Conservation (phyloP, 2,888 invertebrate genomes). For the Tachystola acroxantha region DNA sequence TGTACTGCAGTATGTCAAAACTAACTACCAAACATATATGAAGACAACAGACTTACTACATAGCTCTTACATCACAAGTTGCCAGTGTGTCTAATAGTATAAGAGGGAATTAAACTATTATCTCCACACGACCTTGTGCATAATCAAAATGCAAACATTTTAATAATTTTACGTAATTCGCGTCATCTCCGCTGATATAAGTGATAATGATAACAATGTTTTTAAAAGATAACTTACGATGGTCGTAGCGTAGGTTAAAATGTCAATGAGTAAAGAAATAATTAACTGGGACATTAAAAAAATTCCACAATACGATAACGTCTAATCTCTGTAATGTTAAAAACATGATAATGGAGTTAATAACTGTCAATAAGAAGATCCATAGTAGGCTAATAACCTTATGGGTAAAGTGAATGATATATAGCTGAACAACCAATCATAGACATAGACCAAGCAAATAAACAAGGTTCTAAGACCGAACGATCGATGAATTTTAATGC, state of each 20-base stretch:
- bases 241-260: background rate
- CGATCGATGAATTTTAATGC: too few species aligned
- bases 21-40: too few species aligned
- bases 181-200: conserved; percentile 18
- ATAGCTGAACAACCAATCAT: background rate
- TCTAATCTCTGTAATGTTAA: background rate
- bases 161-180: conserved; percentile 29
- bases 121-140: conserved; percentile 22
- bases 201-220: conserved; percentile 5
- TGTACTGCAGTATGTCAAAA: too few species aligned
- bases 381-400: too few species aligned
- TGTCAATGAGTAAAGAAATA: conserved; percentile 1
- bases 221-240: conserved; percentile 1
- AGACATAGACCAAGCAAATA: background rate
- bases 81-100: conserved; percentile 2
- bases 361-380: too few species aligned
- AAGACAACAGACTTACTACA: too few species aligned
- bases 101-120: background rate
- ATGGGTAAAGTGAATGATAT: background rate
- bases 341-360: conserved; percentile 1
- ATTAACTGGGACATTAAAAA: background rate
- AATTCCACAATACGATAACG: conserved; percentile 3
- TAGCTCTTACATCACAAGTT: background rate
- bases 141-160: conserved; percentile 23
- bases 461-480: background rate